Percentiles rank a stretch among this genome's conserved stretches.
These are phyloP conservation scores for Myotis planiceps DNA, from an alignment of 2,797 vertebrate species.

Conservation along the genomic window DNA sequence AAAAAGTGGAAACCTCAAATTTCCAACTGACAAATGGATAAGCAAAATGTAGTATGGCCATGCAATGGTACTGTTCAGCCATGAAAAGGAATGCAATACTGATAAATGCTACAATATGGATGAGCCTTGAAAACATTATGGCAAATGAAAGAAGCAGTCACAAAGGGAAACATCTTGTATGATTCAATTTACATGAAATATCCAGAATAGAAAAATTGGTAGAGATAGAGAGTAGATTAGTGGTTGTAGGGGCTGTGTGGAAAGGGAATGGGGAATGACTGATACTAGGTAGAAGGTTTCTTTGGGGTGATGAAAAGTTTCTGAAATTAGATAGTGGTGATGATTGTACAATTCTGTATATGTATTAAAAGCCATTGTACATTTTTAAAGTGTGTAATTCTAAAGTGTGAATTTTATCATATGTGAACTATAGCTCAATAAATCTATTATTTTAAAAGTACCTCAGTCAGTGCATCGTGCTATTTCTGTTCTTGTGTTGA, in stretches of 20 bases:
- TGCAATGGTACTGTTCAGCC: not conserved
- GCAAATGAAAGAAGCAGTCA: not conserved
- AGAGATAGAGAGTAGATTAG: not conserved
- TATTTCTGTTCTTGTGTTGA: slow-evolving; percentile 38
- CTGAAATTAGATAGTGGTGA: not conserved
- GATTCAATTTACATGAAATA: not conserved
- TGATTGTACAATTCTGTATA: not conserved
- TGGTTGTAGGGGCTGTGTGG: too few species aligned
- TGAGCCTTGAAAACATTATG: not conserved
- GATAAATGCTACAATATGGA: not conserved
- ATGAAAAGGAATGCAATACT: not conserved
- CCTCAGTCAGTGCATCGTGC: not conserved
- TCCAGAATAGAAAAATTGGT: not conserved
- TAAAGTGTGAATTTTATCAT: not conserved
- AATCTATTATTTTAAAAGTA: not conserved
- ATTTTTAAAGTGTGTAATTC: not conserved
- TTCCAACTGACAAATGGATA: not conserved
- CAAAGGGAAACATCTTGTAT: not conserved
- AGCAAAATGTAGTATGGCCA: not conserved
- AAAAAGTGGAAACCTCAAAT: not conserved
- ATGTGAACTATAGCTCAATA: not conserved
- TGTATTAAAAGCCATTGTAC: not conserved
- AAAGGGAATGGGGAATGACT: not conserved
- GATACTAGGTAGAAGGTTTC: not conserved
- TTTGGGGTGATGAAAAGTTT: not conserved